These are phyloP conservation scores for Meandrusa payeni DNA, from an alignment of 2,888 invertebrate genomes.

Conservation along the genomic window DNA sequence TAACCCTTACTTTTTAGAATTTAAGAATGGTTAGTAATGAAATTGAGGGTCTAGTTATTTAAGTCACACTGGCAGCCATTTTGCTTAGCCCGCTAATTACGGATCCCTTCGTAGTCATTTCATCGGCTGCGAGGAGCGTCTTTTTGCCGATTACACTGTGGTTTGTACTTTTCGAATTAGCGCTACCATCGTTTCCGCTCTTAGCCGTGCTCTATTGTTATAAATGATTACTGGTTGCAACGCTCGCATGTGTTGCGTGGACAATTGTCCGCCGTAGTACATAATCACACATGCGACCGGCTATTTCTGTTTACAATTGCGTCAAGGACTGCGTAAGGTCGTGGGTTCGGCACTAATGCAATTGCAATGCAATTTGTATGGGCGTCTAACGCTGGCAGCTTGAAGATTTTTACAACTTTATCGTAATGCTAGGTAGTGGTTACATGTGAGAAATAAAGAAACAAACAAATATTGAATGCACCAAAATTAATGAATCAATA, in stretches of 20 bases:
- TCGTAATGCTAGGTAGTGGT: too few species aligned
- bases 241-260: constrained; percentile 19
- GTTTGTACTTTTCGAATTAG: constrained; percentile 78
- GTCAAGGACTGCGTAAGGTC: too few species aligned
- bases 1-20: constrained; percentile 29
- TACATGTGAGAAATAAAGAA: too few species aligned
- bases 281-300: constrained; percentile 7
- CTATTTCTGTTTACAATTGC: too few species aligned
- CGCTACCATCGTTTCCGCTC: constrained; percentile 71
- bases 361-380: background rate
- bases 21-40: constrained; percentile 26
- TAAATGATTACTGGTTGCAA: constrained; percentile 45
- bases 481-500: too few species aligned
- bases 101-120: constrained; percentile 66
- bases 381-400: too few species aligned
- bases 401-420: too few species aligned
- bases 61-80: constrained; percentile 66
- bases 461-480: too few species aligned
- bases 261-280: constrained; percentile 17
- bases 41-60: constrained; percentile 31
- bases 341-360: too few species aligned
- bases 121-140: constrained; percentile 65
- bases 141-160: constrained; percentile 67
- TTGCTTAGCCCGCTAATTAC: constrained; percentile 72
- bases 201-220: constrained; percentile 59